A percentile compares a stretch with the other conserved stretches of the same genome.
Evolutionary conservation across 2,113 vertebrate species (phyloP).

Genomic region (Stictonetta naevosa): DNA sequence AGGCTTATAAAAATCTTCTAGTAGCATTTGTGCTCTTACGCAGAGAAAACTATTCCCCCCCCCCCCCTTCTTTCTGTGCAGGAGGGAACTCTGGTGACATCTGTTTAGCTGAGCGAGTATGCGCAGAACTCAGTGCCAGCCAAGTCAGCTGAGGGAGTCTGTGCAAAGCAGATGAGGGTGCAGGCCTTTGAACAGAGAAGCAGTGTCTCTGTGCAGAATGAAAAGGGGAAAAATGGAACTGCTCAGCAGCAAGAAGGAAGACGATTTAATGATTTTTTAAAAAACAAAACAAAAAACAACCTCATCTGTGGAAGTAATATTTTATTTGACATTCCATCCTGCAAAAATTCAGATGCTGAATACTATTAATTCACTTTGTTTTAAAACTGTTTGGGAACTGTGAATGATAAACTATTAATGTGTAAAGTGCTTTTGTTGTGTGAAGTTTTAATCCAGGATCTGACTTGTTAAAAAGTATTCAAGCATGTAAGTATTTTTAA

Average conservation of each 20-base stretch:
- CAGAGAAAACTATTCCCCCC: slow-evolving; percentile 29
- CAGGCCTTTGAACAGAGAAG: neutral
- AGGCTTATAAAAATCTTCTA: slow-evolving; percentile 61
- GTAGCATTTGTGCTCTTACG: slow-evolving; percentile 38
- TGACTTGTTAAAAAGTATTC: neutral
- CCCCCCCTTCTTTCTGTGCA: neutral
- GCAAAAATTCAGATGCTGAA: neutral
- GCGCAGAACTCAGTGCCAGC: neutral
- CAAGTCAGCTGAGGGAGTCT: neutral
- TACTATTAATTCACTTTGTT: neutral
- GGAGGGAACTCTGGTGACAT: slow-evolving; percentile 49
- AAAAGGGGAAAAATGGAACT: neutral
- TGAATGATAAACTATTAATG: neutral
- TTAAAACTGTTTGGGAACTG: neutral
- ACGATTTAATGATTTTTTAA: neutral
- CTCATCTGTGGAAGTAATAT: neutral
- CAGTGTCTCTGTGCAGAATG: neutral
- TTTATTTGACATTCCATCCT: neutral
- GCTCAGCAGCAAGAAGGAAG: neutral
- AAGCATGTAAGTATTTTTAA: neutral
- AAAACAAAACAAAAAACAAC: neutral
- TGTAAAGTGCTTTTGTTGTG: neutral
- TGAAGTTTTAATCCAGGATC: neutral
- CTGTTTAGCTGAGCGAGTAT: neutral
- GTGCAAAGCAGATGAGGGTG: neutral